Evolutionary conservation across 2,797 vertebrate genomes (phyloP).

Genomic region (Rhyacichthys aspro): DNA sequence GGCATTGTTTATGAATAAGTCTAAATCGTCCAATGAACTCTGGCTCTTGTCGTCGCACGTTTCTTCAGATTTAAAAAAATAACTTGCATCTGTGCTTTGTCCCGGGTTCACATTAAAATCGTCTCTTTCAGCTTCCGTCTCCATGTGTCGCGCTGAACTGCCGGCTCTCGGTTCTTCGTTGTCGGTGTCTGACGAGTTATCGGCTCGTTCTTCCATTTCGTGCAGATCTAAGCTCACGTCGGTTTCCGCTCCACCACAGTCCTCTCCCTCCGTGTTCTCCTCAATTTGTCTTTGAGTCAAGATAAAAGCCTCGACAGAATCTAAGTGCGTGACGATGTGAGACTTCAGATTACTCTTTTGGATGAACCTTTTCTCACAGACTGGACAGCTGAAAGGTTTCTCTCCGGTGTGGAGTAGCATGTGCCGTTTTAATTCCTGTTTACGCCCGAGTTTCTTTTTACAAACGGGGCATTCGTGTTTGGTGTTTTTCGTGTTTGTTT

Average conservation of each 20-base stretch:
- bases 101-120: no score
- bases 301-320: neutral
- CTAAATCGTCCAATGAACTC: neutral
- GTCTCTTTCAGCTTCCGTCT: neutral
- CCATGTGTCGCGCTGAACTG: neutral
- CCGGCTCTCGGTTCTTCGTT: neutral
- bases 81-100: no score
- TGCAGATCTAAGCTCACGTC: neutral
- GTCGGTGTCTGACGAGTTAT: neutral
- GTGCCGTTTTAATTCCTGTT: conserved; percentile 5
- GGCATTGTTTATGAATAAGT: neutral
- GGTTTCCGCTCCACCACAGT: neutral
- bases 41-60: neutral
- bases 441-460: neutral
- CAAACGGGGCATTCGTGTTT: conserved; percentile 7
- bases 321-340: conserved; percentile 1
- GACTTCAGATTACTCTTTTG: conserved; percentile 6
- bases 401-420: conserved; percentile 3
- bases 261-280: neutral
- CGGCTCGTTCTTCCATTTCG: neutral
- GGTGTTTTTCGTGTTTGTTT: no score
- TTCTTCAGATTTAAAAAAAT: no score
- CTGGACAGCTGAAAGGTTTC: neutral
- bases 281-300: neutral
- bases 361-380: conserved; percentile 8